Evolutionary conservation across 2,888 invertebrate genomes (phyloP), one percentile per base, ranked within the genome.

Genomic region (Drosophila testacea): DNA sequence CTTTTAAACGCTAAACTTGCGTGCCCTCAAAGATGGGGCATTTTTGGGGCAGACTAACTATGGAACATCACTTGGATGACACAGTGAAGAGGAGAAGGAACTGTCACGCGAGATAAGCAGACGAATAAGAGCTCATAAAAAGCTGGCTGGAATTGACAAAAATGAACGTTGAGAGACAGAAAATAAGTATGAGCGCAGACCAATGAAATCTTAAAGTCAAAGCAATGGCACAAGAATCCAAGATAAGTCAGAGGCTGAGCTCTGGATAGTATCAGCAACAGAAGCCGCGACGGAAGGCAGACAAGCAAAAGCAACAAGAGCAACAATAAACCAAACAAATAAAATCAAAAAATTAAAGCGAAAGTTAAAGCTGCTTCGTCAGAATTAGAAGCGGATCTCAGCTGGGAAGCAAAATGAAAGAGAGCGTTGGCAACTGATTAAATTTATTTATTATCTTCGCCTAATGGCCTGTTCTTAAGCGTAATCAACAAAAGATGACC

Each of bases 371-470:
- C 73, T 70, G 50, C 48, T 30, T 50, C 16, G 59, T 59, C 59
- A 50, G 59, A 50, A 59, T 59, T 39, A 50, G 48, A 38, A 50
- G 63, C 42, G 36, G 63, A 65, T 66, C 67, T 57, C 39, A 61
- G 55, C 61, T 55, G 63, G 48, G 48, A 51, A 57, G 30, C 64
- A 48, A 66, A 57, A 39, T 39, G 47, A 65, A 46, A 75, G 54
- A 42, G 42, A 42, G 42, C 77, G 57, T 63, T 72, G 64, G 16
- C 73, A 77, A 61, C 65, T 82, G 77, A 84, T 81, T 77, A 74
- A 69, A 80, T 80, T 75, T 71, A 72, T 87, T 75, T 79, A 69
- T 69, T 71, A 70, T 79, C 71, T 70, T 34, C 56, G 47, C 65
- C 47, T 77, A 50, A 70, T 57, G 59, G 65, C 32, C 63, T 44